A percentile compares a stretch with the other conserved stretches of the same genome.
Evolutionary conservation across 2,888 invertebrate genomes (phyloP).

Genomic region (Autographa gamma): DNA sequence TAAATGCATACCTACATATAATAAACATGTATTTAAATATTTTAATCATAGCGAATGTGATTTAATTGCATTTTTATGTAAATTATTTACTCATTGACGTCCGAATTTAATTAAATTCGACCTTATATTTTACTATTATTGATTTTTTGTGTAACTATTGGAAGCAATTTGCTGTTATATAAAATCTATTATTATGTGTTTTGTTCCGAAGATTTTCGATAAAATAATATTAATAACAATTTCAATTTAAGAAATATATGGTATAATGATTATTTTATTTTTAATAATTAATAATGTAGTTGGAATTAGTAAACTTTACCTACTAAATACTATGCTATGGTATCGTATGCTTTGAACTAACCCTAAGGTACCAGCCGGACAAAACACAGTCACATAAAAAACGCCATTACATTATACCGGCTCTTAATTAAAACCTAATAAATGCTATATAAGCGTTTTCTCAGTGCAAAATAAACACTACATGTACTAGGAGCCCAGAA

Average conservation of each 20-base stretch:
- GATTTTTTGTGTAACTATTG: background rate
- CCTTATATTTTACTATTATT: background rate
- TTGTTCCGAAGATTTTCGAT: background rate
- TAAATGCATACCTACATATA: background rate
- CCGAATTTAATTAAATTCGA: constrained; percentile 1
- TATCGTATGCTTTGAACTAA: constrained; percentile 7
- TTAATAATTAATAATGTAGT: background rate
- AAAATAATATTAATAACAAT: too few species aligned
- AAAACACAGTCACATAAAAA: constrained; percentile 34
- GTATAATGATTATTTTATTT: background rate
- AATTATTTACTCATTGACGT: background rate
- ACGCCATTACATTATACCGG: constrained; percentile 33
- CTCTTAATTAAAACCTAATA: constrained; percentile 54
- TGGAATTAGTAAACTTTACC: background rate
- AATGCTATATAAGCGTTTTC: constrained; percentile 46
- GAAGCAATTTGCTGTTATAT: background rate
- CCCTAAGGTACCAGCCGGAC: constrained; percentile 3
- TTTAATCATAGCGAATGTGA: background rate
- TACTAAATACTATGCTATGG: background rate
- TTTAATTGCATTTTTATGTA: constrained; percentile 1
- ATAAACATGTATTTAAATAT: background rate
- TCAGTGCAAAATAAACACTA: constrained; percentile 53
- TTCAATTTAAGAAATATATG: too few species aligned
- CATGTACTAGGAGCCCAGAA: constrained; percentile 55
- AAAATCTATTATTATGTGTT: background rate